Base-by-base conservation (phyloP, 1,140 invertebrate genomes). In the Papilio xuthus region DNA sequence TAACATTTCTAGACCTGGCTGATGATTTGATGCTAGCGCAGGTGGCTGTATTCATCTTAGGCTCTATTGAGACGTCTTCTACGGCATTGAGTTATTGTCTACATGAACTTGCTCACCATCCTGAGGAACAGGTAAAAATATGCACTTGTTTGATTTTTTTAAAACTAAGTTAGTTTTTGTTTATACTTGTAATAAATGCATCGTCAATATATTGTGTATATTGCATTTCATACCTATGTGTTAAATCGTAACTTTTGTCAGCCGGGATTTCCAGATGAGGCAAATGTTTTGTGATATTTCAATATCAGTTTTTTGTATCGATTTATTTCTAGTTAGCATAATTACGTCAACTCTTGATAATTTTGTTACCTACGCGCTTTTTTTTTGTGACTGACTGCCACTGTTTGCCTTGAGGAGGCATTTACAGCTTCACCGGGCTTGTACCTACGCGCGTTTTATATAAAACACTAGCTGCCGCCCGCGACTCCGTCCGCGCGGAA, bases 41-140 rank as follows among this genome's bases (percentile, higher is more conserved):
- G 87, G 96, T 95, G 0, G 95, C 96, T 15, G 94, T 96, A 0
- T 97, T 97, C 84, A 96, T 97, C 74, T 90, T 95, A 1, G 97
- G 97, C 60, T 96, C 97, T 8, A 97, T 96, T 77, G 97, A 98
- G 88, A 98, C 97, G 0, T 97, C 97, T 0, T 96, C 96, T 0
- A 96, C 95, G 7, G 94, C 96, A 1, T 95, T 98, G 77, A 91
- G 95, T 0, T 96, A 96, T 84, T 93, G 95, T 10, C 86, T 97
- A 0, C 95, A 96, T 82, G 95, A 96, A 83, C 85, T 98, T 69
- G 95, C 97, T 0, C 90, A 95, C 37, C 94, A 97, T 85, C 95
- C 95, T 0, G 95, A 96, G n/a, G 92, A 96, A 73, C 97, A 97
- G 89, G 91, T 93, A 86, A 13, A 20, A 37, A 37, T 32, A 32